phyloP scores from a whole-genome alignment of 2,797 vertebrate species.

The Acanthis flammea region DNA sequence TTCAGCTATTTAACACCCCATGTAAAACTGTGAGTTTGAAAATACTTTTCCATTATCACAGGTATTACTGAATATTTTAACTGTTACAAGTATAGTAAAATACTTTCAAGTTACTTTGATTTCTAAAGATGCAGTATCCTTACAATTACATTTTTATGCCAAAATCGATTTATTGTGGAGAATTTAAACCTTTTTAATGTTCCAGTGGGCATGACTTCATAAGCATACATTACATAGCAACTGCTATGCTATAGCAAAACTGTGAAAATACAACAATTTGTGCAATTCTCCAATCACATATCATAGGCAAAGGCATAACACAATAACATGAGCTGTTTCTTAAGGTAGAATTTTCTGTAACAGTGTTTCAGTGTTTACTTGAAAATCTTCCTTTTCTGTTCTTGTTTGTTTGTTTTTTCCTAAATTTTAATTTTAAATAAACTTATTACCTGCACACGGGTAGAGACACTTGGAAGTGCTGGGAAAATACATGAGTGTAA shows the following conservation, averaged over 20 bases:
- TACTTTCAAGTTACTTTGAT: constrained; percentile 75
- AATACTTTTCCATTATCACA: constrained; percentile 88
- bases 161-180: constrained; percentile 55
- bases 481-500: not conserved
- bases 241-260: constrained; percentile 26
- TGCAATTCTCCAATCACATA: constrained; percentile 68
- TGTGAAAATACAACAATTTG: constrained; percentile 71
- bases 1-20: constrained; percentile 87
- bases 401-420: not conserved
- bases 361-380: constrained; percentile 48
- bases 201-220: constrained; percentile 43
- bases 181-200: constrained; percentile 63
- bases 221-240: constrained; percentile 36
- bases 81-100: constrained; percentile 86
- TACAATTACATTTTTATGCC: constrained; percentile 56
- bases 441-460: not conserved
- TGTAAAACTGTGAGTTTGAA: constrained; percentile 84
- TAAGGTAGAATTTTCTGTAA: constrained; percentile 56
- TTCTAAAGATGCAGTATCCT: constrained; percentile 88
- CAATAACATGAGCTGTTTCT: constrained; percentile 59
- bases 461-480: not conserved
- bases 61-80: constrained; percentile 90
- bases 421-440: not conserved
- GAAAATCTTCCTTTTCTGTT: constrained; percentile 21
- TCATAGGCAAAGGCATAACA: constrained; percentile 68